phyloP scores from a whole-genome alignment of 2,888 invertebrate species.

The Ptychoptera albimana region DNA sequence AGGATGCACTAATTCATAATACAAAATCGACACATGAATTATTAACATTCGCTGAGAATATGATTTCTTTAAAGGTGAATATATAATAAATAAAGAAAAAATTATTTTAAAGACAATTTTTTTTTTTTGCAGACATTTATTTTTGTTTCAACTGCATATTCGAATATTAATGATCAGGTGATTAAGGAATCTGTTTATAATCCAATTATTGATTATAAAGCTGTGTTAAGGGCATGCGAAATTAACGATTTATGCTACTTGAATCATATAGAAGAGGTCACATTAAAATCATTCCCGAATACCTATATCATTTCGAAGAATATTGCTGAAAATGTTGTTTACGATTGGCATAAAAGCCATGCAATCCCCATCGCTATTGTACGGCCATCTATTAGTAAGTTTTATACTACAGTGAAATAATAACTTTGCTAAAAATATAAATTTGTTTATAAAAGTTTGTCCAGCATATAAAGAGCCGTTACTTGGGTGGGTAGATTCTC shows the following conservation, averaged over 20 bases:
- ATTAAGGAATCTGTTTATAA: constrained; percentile 35
- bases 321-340: constrained; percentile 33
- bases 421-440: not conserved
- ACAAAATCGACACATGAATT: constrained; percentile 11
- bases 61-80: constrained; percentile 5
- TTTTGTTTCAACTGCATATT: constrained; percentile 39
- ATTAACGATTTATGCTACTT: constrained; percentile 1
- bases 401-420: not conserved
- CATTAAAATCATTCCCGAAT: constrained; percentile 30
- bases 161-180: constrained; percentile 33
- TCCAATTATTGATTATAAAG: constrained; percentile 8
- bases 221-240: constrained; percentile 3
- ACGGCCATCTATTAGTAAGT: constrained; percentile 36
- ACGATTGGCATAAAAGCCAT: constrained; percentile 21
- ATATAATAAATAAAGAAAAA: too few species aligned
- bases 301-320: constrained; percentile 41
- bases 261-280: constrained; percentile 1
- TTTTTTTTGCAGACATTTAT: constrained; percentile 20
- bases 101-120: too few species aligned
- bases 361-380: constrained; percentile 35
- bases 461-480: constrained; percentile 13
- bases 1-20: constrained; percentile 17
- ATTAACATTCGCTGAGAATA: constrained; percentile 9
- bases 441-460: constrained; percentile 7
- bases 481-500: constrained; percentile 37